Evolutionary conservation across 2,113 vertebrate genomes (phyloP), one percentile per base, ranked within the genome.

Genomic region (Seriola aureovittata): DNA sequence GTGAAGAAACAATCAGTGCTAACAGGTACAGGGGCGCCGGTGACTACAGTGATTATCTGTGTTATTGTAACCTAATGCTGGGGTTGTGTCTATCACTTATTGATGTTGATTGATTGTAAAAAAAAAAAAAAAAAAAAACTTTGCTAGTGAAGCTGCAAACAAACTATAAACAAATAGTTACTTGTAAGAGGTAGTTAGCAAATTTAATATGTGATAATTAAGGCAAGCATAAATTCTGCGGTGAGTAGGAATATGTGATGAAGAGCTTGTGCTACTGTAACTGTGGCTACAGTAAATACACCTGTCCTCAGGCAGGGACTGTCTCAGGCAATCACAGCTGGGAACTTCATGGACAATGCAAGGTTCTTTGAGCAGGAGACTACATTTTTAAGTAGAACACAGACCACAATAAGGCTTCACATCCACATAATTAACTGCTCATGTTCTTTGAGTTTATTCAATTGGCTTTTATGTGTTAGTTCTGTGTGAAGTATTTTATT

Each of bases 371-470:
- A 57, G 48, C 4, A 68, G 64, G 13, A 34, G 6, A 21, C 46
- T 23, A 50, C 11, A 48, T 58, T 48, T 70, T 72, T 40, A 25
- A 70, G 13, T 17, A 23, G 23, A 25, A 25, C 11, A 57, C 38
- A 76, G 21, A 64, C 25, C 23, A 23, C 55, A 68, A 10, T 13
- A 8, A 7, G 34, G 1, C 21, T 55, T 36, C 32, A 65, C 44
- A 8, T 23, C 8, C 50, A 70, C 57, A 58, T 34, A 70, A 50
- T 19, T 65, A 60, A 54, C 72, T 72, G 63, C 25, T 21, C 3
- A 57, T 63, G 58, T 59, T 67, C 46, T 63, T 68, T 52, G 29
- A 65, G 25, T 75, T 67, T 42, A 34, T 29, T 12, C 52, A 29
- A 59, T 34, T 66, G 70, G n/a, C 10, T 67, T 77, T n/a, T 67